Evolutionary conservation across 2,888 invertebrate genomes (phyloP).

Genomic region (Volucella inanis): DNA sequence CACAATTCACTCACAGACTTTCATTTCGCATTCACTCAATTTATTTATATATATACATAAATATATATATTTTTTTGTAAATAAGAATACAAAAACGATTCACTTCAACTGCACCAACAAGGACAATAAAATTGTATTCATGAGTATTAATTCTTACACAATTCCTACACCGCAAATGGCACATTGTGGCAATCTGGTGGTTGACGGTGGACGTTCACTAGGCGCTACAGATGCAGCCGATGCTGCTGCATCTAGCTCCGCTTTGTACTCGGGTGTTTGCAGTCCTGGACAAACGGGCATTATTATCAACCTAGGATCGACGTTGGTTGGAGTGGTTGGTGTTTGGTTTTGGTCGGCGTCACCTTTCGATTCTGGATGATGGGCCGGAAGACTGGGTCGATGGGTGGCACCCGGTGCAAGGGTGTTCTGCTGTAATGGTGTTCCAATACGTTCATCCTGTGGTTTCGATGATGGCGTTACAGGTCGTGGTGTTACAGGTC

Average conservation of each 20-base stretch:
- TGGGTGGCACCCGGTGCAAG: conserved; percentile 84
- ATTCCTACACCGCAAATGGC: conserved; percentile 82
- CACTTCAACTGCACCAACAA: conserved; percentile 46
- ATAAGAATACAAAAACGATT: conserved; percentile 12
- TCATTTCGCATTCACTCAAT: conserved; percentile 65
- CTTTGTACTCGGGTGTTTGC: conserved; percentile 81
- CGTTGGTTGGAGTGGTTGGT: conserved; percentile 61
- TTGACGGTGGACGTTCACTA: conserved; percentile 79
- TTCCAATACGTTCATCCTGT: conserved; percentile 82
- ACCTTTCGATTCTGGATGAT: conserved; percentile 78
- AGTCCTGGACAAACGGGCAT: conserved; percentile 81
- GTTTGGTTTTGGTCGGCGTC: conserved; percentile 58
- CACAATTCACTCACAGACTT: conserved; percentile 44
- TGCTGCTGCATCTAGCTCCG: conserved; percentile 80
- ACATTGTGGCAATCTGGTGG: conserved; percentile 81
- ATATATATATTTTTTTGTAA: conserved; percentile 46
- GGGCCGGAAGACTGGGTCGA: conserved; percentile 84
- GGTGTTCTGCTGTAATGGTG: conserved; percentile 85
- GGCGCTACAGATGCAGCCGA: conserved; percentile 78
- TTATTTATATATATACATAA: no score
- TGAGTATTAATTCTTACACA: conserved; percentile 80
- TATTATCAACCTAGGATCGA: conserved; percentile 81
- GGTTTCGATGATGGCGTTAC: conserved; percentile 81
- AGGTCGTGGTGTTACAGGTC: conserved; percentile 85
- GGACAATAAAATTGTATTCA: conserved; percentile 49